Conservation (phyloP, 1,140 invertebrate species). For the Berghia stephanieae region DNA sequence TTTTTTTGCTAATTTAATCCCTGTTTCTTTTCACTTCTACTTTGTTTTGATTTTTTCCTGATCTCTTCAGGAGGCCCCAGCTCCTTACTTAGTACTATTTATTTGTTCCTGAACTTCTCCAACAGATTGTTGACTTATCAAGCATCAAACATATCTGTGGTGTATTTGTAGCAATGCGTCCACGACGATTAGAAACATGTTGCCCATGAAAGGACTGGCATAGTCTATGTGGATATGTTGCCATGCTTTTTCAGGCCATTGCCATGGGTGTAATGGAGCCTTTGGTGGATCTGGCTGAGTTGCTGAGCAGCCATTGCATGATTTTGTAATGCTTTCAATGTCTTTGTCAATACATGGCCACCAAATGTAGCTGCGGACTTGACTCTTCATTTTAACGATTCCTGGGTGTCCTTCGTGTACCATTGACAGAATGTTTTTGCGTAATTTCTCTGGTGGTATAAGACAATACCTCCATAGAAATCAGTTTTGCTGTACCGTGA, state of each 20-base stretch:
- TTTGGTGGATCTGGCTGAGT: conserved; percentile 21
- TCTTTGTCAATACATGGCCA: conserved; percentile 69
- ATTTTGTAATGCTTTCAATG: conserved; percentile 64
- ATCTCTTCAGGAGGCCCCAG: no score
- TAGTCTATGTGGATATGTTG: conserved; percentile 47
- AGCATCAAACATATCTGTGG: no score
- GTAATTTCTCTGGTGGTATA: conserved; percentile 65
- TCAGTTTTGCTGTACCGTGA: conserved; percentile 37
- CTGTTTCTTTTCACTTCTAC: no score
- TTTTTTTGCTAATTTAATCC: no score
- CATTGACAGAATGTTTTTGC: conserved; percentile 60
- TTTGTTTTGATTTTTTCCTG: no score
- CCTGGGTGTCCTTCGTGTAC: conserved; percentile 69
- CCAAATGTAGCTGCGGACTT: conserved; percentile 69
- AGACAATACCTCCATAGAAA: conserved; percentile 40
- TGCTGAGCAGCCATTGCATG: conserved; percentile 64
- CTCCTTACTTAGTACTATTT: no score
- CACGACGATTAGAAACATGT: conserved; percentile 34
- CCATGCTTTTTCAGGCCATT: conserved; percentile 32
- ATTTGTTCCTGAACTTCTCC: no score
- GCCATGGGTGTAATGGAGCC: conserved; percentile 41
- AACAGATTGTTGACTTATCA: no score
- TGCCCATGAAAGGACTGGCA: conserved; percentile 43
- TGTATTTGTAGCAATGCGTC: no score
- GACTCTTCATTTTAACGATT: conserved; percentile 70